These are phyloP conservation scores for Chiroxiphia lanceolata DNA, from an alignment of 2,797 vertebrate genomes.

Conservation along the genomic window DNA sequence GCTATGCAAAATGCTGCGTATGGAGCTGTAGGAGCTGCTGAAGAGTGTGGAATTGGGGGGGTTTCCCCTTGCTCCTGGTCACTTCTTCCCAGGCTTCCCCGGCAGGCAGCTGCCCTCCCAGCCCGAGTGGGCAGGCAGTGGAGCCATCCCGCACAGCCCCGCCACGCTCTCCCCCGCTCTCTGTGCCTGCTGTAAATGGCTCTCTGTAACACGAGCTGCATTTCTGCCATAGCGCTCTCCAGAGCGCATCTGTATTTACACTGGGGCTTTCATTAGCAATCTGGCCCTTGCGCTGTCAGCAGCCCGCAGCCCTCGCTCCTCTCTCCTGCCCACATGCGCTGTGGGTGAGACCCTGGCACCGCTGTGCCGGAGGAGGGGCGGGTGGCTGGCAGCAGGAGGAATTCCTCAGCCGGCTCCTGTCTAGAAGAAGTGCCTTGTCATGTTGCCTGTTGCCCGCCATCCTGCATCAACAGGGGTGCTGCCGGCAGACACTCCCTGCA, in stretches of 20 bases:
- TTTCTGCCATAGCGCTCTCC: slow-evolving; percentile 64
- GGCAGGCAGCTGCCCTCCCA: not conserved
- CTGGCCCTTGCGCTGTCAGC: slow-evolving; percentile 9
- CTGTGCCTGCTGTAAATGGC: slow-evolving; percentile 37
- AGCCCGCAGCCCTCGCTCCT: not conserved
- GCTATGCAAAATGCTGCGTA: not conserved
- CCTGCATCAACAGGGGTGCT: not conserved
- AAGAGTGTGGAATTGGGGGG: not conserved
- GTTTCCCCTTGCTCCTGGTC: not conserved
- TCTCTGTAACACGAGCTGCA: slow-evolving; percentile 68
- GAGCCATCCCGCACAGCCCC: not conserved
- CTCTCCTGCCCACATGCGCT: not conserved
- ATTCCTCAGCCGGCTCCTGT: not conserved
- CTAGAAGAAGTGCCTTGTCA: slow-evolving; percentile 33
- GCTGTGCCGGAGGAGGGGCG: not conserved
- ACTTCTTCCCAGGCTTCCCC: not conserved
- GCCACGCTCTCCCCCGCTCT: not conserved
- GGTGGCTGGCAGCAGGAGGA: not conserved
- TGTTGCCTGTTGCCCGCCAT: not conserved
- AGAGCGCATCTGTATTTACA: slow-evolving; percentile 61
- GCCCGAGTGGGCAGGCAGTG: not conserved
- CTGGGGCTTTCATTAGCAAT: slow-evolving; percentile 45
- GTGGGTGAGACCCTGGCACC: not conserved
- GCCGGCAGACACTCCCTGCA: not conserved
- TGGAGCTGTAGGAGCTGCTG: not conserved